Conservation (phyloP, 1,140 invertebrate species). For the Homalodisca vitripennis region DNA sequence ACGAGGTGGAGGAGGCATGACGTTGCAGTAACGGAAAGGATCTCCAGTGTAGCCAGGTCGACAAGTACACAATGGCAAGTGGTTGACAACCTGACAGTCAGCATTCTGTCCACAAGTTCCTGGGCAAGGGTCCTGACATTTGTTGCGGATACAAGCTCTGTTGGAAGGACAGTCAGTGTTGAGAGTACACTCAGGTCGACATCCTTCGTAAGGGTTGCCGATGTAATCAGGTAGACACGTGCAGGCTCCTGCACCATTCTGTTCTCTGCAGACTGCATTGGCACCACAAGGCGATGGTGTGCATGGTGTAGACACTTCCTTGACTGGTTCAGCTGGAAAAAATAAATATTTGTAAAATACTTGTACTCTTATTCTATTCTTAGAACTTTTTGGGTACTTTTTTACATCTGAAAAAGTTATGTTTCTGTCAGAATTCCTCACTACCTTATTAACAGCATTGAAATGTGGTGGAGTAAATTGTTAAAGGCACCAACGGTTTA, state of each 20-base stretch:
- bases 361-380: too few species aligned
- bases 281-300: conserved; percentile 67
- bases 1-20: conserved; percentile 46
- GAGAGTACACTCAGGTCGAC: conserved; percentile 68
- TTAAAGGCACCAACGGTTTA: too few species aligned
- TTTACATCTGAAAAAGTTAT: too few species aligned
- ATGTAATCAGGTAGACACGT: conserved; percentile 56
- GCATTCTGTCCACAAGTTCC: conserved; percentile 66
- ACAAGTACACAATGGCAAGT: conserved; percentile 70
- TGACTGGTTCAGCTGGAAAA: conserved; percentile 33
- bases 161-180: conserved; percentile 69
- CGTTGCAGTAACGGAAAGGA: conserved; percentile 63
- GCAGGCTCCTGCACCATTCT: conserved; percentile 65
- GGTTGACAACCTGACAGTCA: conserved; percentile 68
- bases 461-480: too few species aligned
- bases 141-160: conserved; percentile 69
- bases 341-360: too few species aligned
- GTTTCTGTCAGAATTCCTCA: too few species aligned
- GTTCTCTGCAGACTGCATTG: conserved; percentile 66
- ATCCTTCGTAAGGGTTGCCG: conserved; percentile 55
- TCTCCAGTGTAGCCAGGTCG: conserved; percentile 66
- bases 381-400: too few species aligned
- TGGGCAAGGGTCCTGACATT: conserved; percentile 70
- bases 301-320: conserved; percentile 52
- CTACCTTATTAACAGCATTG: too few species aligned